These are phyloP conservation scores for Lasius platythorax DNA, from an alignment of 2,888 invertebrate species.

Conservation along the genomic window DNA sequence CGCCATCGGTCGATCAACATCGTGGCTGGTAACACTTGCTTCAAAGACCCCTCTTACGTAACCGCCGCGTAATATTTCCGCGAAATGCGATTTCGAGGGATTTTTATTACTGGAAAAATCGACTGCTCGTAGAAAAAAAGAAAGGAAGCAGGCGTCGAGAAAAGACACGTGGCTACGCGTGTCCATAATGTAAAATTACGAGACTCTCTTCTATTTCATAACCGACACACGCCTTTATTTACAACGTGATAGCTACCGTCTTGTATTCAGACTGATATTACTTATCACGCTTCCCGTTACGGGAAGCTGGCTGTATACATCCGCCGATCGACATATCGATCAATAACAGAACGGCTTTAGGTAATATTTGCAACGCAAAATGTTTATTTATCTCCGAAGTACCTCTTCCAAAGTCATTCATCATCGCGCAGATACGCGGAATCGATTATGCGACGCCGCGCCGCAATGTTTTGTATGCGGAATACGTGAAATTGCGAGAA, in stretches of 20 bases:
- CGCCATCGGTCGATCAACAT: slow-evolving; percentile 60
- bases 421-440: slow-evolving; percentile 53
- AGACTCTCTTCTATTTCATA: slow-evolving; percentile 3
- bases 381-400: slow-evolving; percentile 62
- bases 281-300: slow-evolving; percentile 17
- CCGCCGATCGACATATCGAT: slow-evolving; percentile 12
- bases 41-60: slow-evolving; percentile 26
- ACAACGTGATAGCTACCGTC: slow-evolving; percentile 18
- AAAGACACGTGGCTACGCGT: not conserved
- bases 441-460: slow-evolving; percentile 53
- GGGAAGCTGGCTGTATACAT: not conserved
- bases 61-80: slow-evolving; percentile 36
- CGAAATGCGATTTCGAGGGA: slow-evolving; percentile 35
- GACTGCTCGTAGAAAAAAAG: slow-evolving; percentile 28
- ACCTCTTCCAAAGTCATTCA: slow-evolving; percentile 56
- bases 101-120: slow-evolving; percentile 31
- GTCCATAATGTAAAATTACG: slow-evolving; percentile 29
- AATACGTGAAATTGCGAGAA: slow-evolving; percentile 45
- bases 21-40: slow-evolving; percentile 54
- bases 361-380: slow-evolving; percentile 56
- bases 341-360: slow-evolving; percentile 27
- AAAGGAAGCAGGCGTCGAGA: not conserved
- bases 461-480: slow-evolving; percentile 6
- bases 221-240: slow-evolving; percentile 14
- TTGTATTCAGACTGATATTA: slow-evolving; percentile 14